A percentile compares a stretch with the other conserved stretches of the same genome.
Evolutionary conservation across 2,113 vertebrate species (phyloP).

Genomic region (Rousettus leschenaultii): DNA sequence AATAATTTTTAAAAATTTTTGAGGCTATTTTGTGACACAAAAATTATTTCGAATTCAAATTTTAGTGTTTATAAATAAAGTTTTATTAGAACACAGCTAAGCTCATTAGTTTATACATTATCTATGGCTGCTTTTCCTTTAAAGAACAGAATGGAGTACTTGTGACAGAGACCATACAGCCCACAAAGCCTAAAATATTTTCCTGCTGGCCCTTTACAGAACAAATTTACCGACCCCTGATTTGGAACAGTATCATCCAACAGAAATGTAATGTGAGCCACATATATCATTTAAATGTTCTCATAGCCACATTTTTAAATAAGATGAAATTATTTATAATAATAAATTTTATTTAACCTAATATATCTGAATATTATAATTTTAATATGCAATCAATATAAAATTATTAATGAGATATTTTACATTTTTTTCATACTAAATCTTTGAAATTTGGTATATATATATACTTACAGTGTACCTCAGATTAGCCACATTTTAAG

Average conservation of each 20-base stretch:
- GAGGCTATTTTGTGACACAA: neutral
- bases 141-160: neutral
- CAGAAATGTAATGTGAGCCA: neutral
- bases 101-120: neutral
- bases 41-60: conserved; percentile 26
- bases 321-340: neutral
- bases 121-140: neutral
- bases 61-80: neutral
- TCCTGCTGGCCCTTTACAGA: neutral
- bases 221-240: neutral
- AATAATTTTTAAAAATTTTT: neutral
- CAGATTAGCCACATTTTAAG: neutral
- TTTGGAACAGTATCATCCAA: neutral
- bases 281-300: neutral
- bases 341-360: neutral
- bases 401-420: neutral
- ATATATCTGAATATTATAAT: neutral
- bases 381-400: neutral
- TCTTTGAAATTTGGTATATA: neutral
- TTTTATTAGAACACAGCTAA: neutral
- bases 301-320: neutral
- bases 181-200: neutral
- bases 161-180: neutral
- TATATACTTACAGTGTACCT: neutral
- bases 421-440: neutral